A percentile compares a stretch with the other conserved stretches of the same genome.
Evolutionary conservation across 2,888 invertebrate genomes (phyloP).

Genomic region (Torymus auratus): DNA sequence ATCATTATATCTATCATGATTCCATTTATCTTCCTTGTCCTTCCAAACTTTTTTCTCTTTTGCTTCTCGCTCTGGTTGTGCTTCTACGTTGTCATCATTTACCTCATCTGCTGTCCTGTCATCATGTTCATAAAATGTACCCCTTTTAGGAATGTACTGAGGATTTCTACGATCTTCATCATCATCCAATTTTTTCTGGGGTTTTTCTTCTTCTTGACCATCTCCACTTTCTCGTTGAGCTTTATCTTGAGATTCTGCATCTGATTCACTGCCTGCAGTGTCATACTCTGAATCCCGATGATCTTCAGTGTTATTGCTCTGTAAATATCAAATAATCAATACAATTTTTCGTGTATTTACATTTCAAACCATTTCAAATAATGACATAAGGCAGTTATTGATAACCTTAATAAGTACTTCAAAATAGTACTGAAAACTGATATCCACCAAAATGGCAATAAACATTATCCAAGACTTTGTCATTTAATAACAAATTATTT

Average conservation of each 20-base stretch:
- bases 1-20: constrained; percentile 91
- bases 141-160: constrained; percentile 96
- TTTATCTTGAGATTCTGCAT: constrained; percentile 73
- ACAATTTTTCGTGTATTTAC: neutral
- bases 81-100: constrained; percentile 65
- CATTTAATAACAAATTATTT: neutral
- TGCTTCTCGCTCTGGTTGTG: constrained; percentile 69
- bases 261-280: constrained; percentile 71
- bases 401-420: no score
- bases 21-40: constrained; percentile 85
- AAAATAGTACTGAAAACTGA: neutral
- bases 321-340: constrained; percentile 27
- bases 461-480: neutral
- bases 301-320: constrained; percentile 72
- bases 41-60: constrained; percentile 79
- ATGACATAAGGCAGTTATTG: no score
- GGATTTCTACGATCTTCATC: constrained; percentile 97
- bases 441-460: neutral
- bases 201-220: constrained; percentile 78
- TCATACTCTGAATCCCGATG: constrained; percentile 74
- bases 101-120: constrained; percentile 87
- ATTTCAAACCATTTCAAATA: no score
- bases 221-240: constrained; percentile 73
- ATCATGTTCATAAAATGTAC: constrained; percentile 98
- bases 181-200: constrained; percentile 88